phyloP scores from a whole-genome alignment of 2,888 invertebrate genomes.

The Myopa testacea region DNA sequence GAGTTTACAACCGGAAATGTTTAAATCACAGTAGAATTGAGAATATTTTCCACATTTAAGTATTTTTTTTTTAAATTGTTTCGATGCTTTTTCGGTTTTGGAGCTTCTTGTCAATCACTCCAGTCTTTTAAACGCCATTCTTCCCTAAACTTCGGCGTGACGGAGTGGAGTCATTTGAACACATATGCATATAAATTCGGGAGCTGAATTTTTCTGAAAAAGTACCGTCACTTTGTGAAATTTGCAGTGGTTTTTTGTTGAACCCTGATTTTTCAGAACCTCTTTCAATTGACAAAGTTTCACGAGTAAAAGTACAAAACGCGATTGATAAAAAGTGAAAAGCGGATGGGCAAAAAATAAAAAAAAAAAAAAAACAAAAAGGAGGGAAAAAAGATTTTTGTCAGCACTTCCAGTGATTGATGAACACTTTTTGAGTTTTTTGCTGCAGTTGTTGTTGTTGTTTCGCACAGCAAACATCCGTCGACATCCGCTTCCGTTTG shows the following conservation, averaged over 20 bases:
- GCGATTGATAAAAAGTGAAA: neutral
- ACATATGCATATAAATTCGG: too few relatives aligned
- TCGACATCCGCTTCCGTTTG: slow-evolving; percentile 31
- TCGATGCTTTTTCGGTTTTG: too few relatives aligned
- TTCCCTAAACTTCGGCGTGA: too few relatives aligned
- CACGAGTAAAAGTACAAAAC: neutral
- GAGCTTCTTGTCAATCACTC: too few relatives aligned
- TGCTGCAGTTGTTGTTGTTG: neutral
- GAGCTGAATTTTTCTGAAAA: too few relatives aligned
- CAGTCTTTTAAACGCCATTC: too few relatives aligned
- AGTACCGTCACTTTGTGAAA: too few relatives aligned
- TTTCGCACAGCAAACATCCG: slow-evolving; percentile 12
- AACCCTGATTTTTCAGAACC: neutral
- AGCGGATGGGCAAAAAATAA: neutral
- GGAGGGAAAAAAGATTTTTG: neutral
- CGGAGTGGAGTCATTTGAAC: too few relatives aligned
- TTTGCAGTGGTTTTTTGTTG: neutral
- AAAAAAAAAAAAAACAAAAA: neutral
- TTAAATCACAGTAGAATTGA: too few relatives aligned
- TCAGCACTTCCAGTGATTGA: slow-evolving; percentile 12
- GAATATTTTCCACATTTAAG: too few relatives aligned
- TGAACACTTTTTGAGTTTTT: slow-evolving; percentile 12
- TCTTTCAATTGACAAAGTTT: neutral
- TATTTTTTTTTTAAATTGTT: too few relatives aligned
- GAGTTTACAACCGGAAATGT: too few relatives aligned